A percentile compares a stretch with the other conserved stretches of the same genome.
These are phyloP conservation scores for Drosophila ogumai DNA, from an alignment of 1,140 invertebrate species.

Conservation along the genomic window DNA sequence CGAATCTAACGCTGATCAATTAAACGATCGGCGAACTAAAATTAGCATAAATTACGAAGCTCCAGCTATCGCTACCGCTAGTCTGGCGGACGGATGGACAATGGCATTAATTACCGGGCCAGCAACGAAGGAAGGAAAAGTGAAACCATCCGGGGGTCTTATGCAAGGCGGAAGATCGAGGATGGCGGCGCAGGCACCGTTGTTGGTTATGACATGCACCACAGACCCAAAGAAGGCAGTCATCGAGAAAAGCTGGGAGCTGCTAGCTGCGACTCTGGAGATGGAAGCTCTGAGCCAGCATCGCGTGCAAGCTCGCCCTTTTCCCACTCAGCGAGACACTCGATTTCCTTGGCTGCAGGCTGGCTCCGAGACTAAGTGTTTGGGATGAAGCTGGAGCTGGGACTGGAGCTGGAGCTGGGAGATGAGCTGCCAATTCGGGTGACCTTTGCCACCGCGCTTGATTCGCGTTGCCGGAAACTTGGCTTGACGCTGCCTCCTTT, in stretches of 20 bases:
- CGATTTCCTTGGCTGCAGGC: conserved; percentile 42
- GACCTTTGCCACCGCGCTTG: conserved; percentile 69
- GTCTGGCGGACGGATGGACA: conserved; percentile 42
- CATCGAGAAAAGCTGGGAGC: conserved; percentile 6
- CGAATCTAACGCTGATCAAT: conserved; percentile 51
- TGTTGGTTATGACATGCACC: conserved; percentile 75
- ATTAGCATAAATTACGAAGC: conserved; percentile 72
- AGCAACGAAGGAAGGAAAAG: conserved; percentile 55
- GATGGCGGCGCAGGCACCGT: conserved; percentile 56
- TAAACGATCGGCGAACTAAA: conserved; percentile 46
- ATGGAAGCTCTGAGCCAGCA: conserved; percentile 15
- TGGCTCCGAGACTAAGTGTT: background rate
- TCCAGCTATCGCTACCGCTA: conserved; percentile 44
- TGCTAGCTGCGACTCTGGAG: background rate
- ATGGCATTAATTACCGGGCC: conserved; percentile 73
- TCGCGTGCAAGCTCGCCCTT: conserved; percentile 68
- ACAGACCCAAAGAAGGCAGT: conserved; percentile 69
- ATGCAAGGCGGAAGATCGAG: conserved; percentile 78
- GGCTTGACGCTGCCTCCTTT: conserved; percentile 41
- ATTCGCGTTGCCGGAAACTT: conserved; percentile 67
- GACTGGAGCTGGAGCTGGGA: conserved; percentile 14
- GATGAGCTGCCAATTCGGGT: conserved; percentile 35
- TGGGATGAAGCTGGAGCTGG: conserved; percentile 1
- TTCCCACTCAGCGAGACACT: conserved; percentile 55
- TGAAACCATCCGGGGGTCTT: conserved; percentile 69